A percentile compares a stretch with the other conserved stretches of the same genome.
Conservation (phyloP, 2,113 vertebrate genomes). For the Sander vitreus region DNA sequence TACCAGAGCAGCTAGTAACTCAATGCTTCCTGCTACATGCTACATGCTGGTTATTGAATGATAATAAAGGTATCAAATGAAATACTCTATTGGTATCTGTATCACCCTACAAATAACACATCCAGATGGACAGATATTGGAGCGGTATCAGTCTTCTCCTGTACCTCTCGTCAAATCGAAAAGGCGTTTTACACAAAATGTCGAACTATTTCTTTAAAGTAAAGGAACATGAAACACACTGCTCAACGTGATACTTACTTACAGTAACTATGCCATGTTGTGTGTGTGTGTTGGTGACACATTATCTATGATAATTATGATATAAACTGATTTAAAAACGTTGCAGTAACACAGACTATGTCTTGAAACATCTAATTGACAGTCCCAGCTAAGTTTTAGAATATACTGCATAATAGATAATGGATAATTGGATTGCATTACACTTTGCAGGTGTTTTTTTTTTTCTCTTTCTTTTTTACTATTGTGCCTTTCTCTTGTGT, state of each 20-base stretch:
- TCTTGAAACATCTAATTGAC: not conserved
- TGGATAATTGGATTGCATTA: constrained; percentile 17
- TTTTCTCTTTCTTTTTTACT: not conserved
- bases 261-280: not conserved
- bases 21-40: too few relatives aligned
- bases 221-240: not conserved
- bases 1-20: too few relatives aligned
- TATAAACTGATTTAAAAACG: not conserved
- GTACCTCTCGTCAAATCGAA: not conserved
- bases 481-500: constrained; percentile 7
- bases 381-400: not conserved
- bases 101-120: too few relatives aligned
- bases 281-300: not conserved
- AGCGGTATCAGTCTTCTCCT: not conserved
- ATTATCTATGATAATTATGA: not conserved
- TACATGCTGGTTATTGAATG: too few relatives aligned
- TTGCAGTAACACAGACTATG: not conserved
- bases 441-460: not conserved
- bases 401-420: not conserved
- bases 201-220: not conserved
- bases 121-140: not conserved
- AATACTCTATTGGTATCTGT: too few relatives aligned
- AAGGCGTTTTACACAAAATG: not conserved
- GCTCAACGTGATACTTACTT: not conserved
- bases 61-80: too few relatives aligned